phyloP scores from a whole-genome alignment of 2,797 vertebrate genomes.

The Lagocephalus sceleratus region DNA sequence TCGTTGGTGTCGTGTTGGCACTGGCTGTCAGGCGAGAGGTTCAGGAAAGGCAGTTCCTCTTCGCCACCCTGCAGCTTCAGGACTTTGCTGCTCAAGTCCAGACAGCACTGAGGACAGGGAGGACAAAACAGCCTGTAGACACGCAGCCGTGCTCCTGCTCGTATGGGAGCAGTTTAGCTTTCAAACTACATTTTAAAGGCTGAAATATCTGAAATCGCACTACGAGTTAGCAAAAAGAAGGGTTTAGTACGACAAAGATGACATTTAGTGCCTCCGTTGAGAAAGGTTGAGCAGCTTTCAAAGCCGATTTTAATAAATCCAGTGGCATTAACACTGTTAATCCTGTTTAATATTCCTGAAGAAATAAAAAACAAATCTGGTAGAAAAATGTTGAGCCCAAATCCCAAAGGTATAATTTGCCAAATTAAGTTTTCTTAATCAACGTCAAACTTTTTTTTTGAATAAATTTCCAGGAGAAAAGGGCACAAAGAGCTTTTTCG shows the following conservation, averaged over 20 bases:
- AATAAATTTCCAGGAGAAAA: too few relatives aligned
- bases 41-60: conserved; percentile 86
- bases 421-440: conserved; percentile 15
- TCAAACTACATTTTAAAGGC: too few relatives aligned
- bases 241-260: neutral
- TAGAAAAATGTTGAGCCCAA: neutral
- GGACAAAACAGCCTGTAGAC: neutral
- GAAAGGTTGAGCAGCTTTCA: too few relatives aligned
- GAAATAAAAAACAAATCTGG: neutral
- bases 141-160: neutral
- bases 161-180: too few relatives aligned
- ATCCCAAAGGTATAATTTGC: conserved; percentile 17
- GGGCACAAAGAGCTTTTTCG: conserved; percentile 5
- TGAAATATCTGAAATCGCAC: too few relatives aligned
- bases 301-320: neutral
- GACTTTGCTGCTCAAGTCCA: conserved; percentile 83
- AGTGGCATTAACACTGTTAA: neutral
- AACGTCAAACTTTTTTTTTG: neutral
- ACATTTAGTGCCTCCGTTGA: neutral
- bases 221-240: too few relatives aligned
- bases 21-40: conserved; percentile 54
- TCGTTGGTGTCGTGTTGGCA: conserved; percentile 76
- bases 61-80: conserved; percentile 77
- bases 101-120: conserved; percentile 78
- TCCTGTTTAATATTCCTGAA: neutral